phyloP scores from a whole-genome alignment of 2,113 vertebrate genomes.

The Empidonax alnorum region DNA sequence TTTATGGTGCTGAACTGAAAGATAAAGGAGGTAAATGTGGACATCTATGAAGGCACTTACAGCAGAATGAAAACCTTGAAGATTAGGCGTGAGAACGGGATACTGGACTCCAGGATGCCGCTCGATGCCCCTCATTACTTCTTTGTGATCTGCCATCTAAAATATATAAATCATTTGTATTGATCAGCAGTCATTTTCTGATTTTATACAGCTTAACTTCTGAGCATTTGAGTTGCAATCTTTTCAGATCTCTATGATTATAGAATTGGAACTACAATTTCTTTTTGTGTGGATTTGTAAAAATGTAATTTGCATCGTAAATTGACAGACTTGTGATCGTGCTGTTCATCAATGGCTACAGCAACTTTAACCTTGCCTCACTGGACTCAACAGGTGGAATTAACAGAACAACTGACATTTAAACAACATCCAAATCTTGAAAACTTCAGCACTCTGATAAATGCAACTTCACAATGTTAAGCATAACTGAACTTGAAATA shows the following conservation, averaged over 20 bases:
- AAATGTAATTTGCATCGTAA: background rate
- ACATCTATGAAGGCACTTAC: conserved; percentile 76
- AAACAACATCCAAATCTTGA: background rate
- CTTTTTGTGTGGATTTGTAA: background rate
- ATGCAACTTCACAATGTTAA: background rate
- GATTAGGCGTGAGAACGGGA: conserved; percentile 92
- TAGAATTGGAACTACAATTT: background rate
- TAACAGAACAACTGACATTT: background rate
- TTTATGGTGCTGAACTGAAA: background rate
- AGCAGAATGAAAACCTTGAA: conserved; percentile 90
- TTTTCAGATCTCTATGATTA: background rate
- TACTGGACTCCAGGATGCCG: conserved; percentile 84
- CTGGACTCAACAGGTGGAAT: background rate
- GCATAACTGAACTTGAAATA: background rate
- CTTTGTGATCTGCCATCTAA: conserved; percentile 93
- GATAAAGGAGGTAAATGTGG: background rate
- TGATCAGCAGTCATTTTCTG: background rate
- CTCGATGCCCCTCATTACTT: conserved; percentile 88
- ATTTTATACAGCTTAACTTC: background rate
- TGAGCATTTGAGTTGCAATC: background rate
- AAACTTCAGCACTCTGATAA: background rate
- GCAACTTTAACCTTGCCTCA: background rate
- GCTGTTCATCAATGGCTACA: background rate
- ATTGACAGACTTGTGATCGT: background rate
- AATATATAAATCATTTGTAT: conserved; percentile 42